Conservation (phyloP, 53 echinoderm and acorn worm genomes). For the Apostichopus leukothele region DNA sequence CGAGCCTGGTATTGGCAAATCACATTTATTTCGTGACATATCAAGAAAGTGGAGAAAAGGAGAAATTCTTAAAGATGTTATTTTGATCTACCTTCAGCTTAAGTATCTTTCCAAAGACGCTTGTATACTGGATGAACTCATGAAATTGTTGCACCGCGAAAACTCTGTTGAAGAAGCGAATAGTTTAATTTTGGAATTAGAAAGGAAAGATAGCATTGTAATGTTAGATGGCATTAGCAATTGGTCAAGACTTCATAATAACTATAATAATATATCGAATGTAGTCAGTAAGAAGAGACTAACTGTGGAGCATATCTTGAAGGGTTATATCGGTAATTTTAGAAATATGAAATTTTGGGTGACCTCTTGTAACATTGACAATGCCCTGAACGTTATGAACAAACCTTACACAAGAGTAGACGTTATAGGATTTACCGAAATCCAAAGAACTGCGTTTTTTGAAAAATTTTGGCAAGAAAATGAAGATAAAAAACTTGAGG, state of each 20-base stretch:
- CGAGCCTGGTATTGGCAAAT: neutral
- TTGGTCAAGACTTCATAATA: too few relatives aligned
- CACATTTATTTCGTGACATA: neutral
- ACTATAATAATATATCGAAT: too few relatives aligned
- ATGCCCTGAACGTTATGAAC: too few relatives aligned
- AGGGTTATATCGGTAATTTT: neutral
- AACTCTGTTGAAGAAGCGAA: too few relatives aligned
- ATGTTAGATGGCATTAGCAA: neutral
- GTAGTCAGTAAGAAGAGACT: neutral
- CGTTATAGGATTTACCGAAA: too few relatives aligned
- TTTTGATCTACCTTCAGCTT: neutral
- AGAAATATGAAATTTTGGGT: neutral
- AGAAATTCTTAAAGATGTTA: neutral
- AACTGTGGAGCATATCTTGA: neutral
- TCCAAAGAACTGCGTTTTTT: too few relatives aligned
- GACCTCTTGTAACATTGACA: neutral
- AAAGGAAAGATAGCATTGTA: neutral
- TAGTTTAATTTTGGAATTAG: neutral
- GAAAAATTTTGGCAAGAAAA: too few relatives aligned
- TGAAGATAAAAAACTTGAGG: too few relatives aligned
- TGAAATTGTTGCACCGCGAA: too few relatives aligned
- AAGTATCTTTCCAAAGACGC: neutral
- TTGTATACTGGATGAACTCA: neutral
- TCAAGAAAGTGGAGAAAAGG: neutral
- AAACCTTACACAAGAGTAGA: too few relatives aligned